phyloP scores from a whole-genome alignment of 2,888 invertebrate species.

The Sarcophaga carnaria region DNA sequence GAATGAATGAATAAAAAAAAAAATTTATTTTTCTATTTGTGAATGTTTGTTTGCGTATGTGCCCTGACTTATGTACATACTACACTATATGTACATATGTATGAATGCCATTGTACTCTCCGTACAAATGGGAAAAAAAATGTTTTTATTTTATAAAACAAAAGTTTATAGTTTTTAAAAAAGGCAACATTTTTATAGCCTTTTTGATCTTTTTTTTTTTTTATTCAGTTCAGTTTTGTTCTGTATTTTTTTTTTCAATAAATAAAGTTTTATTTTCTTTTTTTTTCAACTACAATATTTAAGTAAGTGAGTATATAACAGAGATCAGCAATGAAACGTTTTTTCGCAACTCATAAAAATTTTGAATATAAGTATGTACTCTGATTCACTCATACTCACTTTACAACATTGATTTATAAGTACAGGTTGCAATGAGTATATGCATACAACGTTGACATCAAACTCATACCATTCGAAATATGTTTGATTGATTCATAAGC shows the following conservation, averaged over 20 bases:
- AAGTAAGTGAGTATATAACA: too few relatives aligned
- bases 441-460: too few relatives aligned
- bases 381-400: too few relatives aligned
- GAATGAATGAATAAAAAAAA: conserved; percentile 21
- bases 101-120: not conserved
- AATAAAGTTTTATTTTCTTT: conserved; percentile 9
- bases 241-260: not conserved
- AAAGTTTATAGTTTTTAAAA: conserved; percentile 19
- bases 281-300: not conserved
- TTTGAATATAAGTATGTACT: too few relatives aligned
- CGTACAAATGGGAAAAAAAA: not conserved
- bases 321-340: too few relatives aligned
- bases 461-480: too few relatives aligned
- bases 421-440: too few relatives aligned
- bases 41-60: not conserved
- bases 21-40: not conserved
- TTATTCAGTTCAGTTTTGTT: too few relatives aligned
- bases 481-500: too few relatives aligned
- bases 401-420: too few relatives aligned
- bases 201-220: conserved; percentile 29
- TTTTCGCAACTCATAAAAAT: too few relatives aligned
- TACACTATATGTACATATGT: not conserved
- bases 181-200: conserved; percentile 1
- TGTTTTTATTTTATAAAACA: not conserved
- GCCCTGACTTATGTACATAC: not conserved